Evolutionary conservation across 2,888 invertebrate species (phyloP).

Genomic region (Drosophila hawaiiensis): DNA sequence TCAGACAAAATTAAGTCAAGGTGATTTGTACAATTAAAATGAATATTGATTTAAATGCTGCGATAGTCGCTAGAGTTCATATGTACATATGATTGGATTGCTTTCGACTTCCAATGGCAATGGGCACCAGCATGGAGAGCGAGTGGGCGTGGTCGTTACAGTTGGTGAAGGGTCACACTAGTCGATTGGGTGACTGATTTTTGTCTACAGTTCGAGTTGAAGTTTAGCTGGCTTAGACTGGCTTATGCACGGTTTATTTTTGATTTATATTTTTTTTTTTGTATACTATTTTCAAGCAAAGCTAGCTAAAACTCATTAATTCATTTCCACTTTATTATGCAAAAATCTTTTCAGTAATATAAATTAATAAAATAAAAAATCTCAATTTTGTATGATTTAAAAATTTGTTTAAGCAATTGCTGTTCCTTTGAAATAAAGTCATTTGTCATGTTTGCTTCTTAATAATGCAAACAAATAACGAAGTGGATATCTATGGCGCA

Average conservation of each 20-base stretch:
- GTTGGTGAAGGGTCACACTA: slow-evolving; percentile 50
- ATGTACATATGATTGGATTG: slow-evolving; percentile 44
- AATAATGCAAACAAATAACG: background rate
- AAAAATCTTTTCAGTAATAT: background rate
- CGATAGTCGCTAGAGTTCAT: slow-evolving; percentile 54
- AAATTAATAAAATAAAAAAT: background rate
- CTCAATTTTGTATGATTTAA: fast-evolving
- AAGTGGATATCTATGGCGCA: background rate
- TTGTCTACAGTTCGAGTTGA: slow-evolving; percentile 34
- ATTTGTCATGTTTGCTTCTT: background rate
- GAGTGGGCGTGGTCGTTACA: slow-evolving; percentile 39
- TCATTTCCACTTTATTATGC: background rate
- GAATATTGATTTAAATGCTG: slow-evolving; percentile 75
- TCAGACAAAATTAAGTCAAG: slow-evolving; percentile 70
- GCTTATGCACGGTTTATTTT: background rate
- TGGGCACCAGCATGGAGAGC: slow-evolving; percentile 24
- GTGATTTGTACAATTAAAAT: slow-evolving; percentile 79
- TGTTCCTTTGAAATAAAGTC: background rate
- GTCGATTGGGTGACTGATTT: slow-evolving; percentile 50
- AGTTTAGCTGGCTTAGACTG: background rate
- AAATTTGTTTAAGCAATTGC: background rate
- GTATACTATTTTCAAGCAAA: background rate
- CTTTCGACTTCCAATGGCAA: slow-evolving; percentile 44
- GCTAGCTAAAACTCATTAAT: background rate
- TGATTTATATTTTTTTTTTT: background rate